A percentile compares a stretch with the other conserved stretches of the same genome.
Evolutionary conservation across 2,113 vertebrate species (phyloP).

Genomic region (Ondatra zibethicus): DNA sequence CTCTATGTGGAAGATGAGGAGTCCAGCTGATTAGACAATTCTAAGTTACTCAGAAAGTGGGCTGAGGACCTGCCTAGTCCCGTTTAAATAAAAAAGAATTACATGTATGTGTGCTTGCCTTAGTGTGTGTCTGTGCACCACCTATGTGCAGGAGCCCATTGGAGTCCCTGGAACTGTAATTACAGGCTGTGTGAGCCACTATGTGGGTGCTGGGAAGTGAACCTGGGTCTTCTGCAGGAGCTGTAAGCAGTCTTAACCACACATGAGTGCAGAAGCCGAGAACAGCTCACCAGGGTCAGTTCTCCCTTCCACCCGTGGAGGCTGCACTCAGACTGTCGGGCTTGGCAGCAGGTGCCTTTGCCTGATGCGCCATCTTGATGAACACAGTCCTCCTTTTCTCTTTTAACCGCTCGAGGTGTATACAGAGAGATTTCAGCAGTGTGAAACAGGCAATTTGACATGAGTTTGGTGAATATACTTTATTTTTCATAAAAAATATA

Average conservation of each 20-base stretch:
- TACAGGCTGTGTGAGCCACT: not conserved
- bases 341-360: not conserved
- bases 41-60: slow-evolving; percentile 21
- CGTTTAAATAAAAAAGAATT: too few relatives aligned
- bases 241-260: not conserved
- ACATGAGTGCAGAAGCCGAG: not conserved
- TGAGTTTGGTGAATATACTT: slow-evolving; percentile 72
- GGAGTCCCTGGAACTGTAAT: not conserved
- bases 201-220: not conserved
- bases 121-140: not conserved
- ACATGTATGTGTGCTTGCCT: not conserved
- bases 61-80: not conserved
- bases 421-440: not conserved
- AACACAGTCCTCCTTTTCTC: not conserved
- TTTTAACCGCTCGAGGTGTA: not conserved
- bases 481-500: slow-evolving; percentile 83
- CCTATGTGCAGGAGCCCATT: not conserved
- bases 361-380: not conserved
- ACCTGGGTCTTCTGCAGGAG: not conserved
- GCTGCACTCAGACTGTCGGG: not conserved
- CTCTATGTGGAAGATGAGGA: not conserved
- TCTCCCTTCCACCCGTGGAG: not conserved
- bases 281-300: not conserved
- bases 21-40: not conserved
- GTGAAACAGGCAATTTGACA: slow-evolving; percentile 55